A percentile compares a stretch with the other conserved stretches of the same genome.
Conservation (phyloP, 2,113 vertebrate species). For the Struthidea cinerea region DNA sequence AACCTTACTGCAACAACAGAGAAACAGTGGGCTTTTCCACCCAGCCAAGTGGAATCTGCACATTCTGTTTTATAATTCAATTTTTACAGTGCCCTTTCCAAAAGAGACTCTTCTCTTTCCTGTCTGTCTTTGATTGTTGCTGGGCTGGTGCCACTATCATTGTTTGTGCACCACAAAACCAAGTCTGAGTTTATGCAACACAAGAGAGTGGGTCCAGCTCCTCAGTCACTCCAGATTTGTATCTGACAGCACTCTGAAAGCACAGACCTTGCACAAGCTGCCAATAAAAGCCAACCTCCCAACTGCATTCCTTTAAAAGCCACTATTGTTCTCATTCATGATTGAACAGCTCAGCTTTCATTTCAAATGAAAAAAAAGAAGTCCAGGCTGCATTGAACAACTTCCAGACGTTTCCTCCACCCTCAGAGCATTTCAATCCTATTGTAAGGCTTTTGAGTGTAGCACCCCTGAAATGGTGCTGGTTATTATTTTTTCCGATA, state of each 20-base stretch:
- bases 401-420: conserved; percentile 39
- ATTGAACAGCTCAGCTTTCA: conserved; percentile 21
- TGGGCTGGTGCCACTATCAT: conserved; percentile 35
- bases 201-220: background rate
- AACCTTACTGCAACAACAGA: conserved; percentile 27
- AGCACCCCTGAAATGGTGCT: background rate
- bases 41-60: conserved; percentile 12
- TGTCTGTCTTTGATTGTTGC: conserved; percentile 48
- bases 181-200: conserved; percentile 12
- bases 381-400: conserved; percentile 11
- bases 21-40: conserved; percentile 17
- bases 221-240: conserved; percentile 41
- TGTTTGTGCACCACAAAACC: background rate
- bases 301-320: conserved; percentile 50
- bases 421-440: background rate
- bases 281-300: conserved; percentile 56
- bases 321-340: conserved; percentile 65
- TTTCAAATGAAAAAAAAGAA: conserved; percentile 21
- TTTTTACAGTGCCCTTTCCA: conserved; percentile 26
- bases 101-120: conserved; percentile 15
- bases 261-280: conserved; percentile 18
- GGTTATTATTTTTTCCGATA: background rate
- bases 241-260: conserved; percentile 46
- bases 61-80: conserved; percentile 24
- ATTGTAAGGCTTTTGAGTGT: background rate